Evolutionary conservation across 2,797 vertebrate species (phyloP).

Genomic region (Brotogeris chrysoptera): DNA sequence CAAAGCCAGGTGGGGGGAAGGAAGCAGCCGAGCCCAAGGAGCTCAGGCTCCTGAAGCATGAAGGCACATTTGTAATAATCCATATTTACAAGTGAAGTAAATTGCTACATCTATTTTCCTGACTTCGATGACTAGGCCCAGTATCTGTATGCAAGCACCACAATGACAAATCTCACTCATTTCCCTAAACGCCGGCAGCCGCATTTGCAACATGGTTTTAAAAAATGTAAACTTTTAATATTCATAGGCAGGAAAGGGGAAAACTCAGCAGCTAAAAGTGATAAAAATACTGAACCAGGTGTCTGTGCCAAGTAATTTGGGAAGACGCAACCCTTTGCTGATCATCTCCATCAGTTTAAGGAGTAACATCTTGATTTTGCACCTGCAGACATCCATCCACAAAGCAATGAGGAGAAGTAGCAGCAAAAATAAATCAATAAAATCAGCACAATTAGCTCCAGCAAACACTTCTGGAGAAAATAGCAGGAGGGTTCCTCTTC

Average conservation of each 20-base stretch:
- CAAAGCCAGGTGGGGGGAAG: background rate
- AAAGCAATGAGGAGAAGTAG: background rate
- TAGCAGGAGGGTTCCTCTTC: background rate
- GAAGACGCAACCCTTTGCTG: background rate
- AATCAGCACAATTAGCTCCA: background rate
- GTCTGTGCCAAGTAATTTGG: background rate
- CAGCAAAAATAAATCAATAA: background rate
- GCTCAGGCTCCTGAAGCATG: background rate
- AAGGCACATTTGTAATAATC: background rate
- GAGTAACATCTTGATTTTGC: conserved; percentile 25
- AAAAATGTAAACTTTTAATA: background rate
- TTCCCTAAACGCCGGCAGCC: background rate
- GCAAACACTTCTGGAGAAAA: background rate
- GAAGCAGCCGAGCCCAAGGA: background rate
- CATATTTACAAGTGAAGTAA: background rate
- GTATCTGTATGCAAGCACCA: background rate
- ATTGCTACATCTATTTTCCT: background rate
- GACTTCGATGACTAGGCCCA: background rate
- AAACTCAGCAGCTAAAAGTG: background rate
- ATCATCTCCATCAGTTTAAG: background rate
- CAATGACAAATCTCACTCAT: background rate
- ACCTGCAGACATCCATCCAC: conserved; percentile 10
- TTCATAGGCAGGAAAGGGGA: background rate
- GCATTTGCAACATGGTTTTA: rapidly evolving
- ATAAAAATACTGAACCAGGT: background rate